phyloP scores from a whole-genome alignment of 2,797 vertebrate species.

The Sebastes oblongus region DNA sequence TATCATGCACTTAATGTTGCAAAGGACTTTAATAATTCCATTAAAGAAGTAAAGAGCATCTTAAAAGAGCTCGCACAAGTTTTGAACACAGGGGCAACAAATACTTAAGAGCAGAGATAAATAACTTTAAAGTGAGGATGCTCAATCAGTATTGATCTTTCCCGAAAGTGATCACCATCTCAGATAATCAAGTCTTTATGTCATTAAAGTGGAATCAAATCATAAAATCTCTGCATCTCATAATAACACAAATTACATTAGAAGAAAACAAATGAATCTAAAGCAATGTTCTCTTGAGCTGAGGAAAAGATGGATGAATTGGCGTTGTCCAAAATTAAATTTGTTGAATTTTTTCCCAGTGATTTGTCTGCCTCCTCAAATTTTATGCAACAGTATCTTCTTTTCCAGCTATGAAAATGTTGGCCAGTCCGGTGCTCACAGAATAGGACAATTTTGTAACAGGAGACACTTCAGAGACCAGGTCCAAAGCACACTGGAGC shows the following conservation, averaged over 20 bases:
- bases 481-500: too few species aligned
- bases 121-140: neutral
- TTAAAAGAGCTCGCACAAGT: neutral
- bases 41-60: neutral
- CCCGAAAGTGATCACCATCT: constrained; percentile 24
- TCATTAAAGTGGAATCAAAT: constrained; percentile 33
- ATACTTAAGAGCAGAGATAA: neutral
- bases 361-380: neutral
- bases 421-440: too few species aligned
- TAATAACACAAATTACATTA: neutral
- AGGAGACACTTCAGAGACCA: too few species aligned
- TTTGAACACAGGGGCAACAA: neutral
- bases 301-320: neutral
- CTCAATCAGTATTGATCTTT: constrained; percentile 20
- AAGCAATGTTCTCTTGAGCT: neutral
- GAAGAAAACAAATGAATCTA: neutral
- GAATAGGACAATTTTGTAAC: too few species aligned
- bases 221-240: neutral
- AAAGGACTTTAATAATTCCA: neutral
- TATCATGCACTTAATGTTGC: constrained; percentile 5
- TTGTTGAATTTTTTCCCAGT: neutral
- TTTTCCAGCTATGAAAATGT: neutral
- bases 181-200: neutral
- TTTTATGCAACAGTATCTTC: neutral
- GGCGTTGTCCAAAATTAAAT: constrained; percentile 1